phyloP scores from a whole-genome alignment of 2,797 vertebrate genomes.

The Sebastes matsubarae region DNA sequence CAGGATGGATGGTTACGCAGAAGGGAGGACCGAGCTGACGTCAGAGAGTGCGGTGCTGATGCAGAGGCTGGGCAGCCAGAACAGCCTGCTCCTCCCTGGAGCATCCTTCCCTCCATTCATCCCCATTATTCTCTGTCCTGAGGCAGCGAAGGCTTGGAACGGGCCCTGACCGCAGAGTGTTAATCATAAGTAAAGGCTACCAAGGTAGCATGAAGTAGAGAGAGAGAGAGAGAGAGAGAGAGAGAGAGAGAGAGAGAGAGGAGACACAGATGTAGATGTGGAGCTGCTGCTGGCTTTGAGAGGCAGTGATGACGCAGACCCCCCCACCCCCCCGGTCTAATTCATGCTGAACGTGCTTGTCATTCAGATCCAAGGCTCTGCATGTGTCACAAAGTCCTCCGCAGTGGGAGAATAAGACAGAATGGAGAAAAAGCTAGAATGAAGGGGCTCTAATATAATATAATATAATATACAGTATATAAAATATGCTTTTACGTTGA shows the following conservation, averaged over 20 bases:
- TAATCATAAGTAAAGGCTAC: conserved; percentile 45
- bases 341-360: conserved; percentile 49
- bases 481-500: not conserved
- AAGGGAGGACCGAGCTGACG: conserved; percentile 34
- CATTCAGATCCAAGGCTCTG: conserved; percentile 56
- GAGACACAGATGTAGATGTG: not conserved
- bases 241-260: too few relatives aligned
- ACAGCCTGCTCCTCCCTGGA: not conserved
- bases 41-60: conserved; percentile 51
- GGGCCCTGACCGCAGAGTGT: not conserved
- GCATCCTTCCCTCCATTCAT: conserved; percentile 13
- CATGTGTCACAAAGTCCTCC: conserved; percentile 50
- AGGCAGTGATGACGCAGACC: conserved; percentile 53
- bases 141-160: not conserved
- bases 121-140: conserved; percentile 1
- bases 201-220: conserved; percentile 13
- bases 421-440: not conserved
- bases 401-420: conserved; percentile 27
- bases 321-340: not conserved
- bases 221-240: not conserved
- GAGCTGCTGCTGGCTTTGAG: conserved; percentile 24
- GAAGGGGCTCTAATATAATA: not conserved
- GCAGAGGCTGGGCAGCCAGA: conserved; percentile 21
- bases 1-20: conserved; percentile 29
- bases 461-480: not conserved